Evolutionary conservation across 2,113 vertebrate species (phyloP).

Genomic region (Heteronetta atricapilla): DNA sequence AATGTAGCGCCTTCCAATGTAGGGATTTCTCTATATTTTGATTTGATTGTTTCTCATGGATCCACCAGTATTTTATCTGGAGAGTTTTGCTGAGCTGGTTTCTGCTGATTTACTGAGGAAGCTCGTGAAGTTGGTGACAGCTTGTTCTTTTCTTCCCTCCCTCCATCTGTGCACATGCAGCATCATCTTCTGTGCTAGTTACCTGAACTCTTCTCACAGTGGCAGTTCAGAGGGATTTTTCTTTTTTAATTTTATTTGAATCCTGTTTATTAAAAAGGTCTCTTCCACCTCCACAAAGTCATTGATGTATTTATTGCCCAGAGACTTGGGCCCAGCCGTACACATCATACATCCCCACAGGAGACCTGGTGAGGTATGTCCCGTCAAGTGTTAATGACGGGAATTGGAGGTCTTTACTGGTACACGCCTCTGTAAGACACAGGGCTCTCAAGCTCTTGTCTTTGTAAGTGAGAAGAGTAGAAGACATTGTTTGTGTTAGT

Average conservation of each 20-base stretch:
- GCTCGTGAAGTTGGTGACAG: conserved; percentile 74
- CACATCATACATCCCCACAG: neutral
- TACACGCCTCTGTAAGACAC: neutral
- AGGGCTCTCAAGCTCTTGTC: neutral
- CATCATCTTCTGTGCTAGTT: conserved; percentile 72
- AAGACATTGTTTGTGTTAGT: neutral
- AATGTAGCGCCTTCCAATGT: conserved; percentile 71
- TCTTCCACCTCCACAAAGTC: conserved; percentile 73
- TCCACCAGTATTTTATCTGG: conserved; percentile 79
- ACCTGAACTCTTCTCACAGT: conserved; percentile 70
- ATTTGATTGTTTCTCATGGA: conserved; percentile 75
- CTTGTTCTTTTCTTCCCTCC: conserved; percentile 77
- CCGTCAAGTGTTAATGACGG: neutral
- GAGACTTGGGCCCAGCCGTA: neutral
- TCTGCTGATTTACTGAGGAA: conserved; percentile 80
- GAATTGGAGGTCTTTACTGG: neutral
- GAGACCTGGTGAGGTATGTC: neutral
- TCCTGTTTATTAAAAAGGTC: conserved; percentile 76
- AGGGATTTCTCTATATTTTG: conserved; percentile 67
- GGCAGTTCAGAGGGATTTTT: conserved; percentile 67
- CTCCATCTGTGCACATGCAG: conserved; percentile 65
- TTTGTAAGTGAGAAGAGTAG: neutral
- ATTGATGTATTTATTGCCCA: conserved; percentile 66
- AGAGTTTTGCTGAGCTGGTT: conserved; percentile 83
- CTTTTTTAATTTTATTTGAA: conserved; percentile 69